Percentiles rank a stretch among this genome's conserved stretches.
These are phyloP conservation scores for Corapipo altera DNA, from an alignment of 2,113 vertebrate genomes.

Conservation along the genomic window DNA sequence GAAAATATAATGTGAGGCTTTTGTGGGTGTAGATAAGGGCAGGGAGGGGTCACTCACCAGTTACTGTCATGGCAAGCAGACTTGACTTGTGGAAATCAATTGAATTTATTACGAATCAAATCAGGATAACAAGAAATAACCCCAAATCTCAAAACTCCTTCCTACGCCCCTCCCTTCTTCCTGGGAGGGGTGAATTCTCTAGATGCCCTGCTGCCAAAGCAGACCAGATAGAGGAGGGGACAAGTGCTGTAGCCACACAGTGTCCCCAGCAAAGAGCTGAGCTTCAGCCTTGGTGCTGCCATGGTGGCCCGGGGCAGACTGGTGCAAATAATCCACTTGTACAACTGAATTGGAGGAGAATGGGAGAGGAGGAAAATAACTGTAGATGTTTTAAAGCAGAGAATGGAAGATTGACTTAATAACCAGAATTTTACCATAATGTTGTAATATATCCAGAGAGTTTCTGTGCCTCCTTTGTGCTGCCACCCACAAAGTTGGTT, in stretches of 20 bases:
- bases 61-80: not conserved
- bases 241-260: not conserved
- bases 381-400: not conserved
- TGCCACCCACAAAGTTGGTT: conserved; percentile 54
- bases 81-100: not conserved
- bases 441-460: conserved; percentile 25
- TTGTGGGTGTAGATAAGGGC: not conserved
- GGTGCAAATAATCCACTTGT: not conserved
- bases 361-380: not conserved
- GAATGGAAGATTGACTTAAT: conserved; percentile 16
- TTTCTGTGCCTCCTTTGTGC: conserved; percentile 1
- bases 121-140: not conserved
- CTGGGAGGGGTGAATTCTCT: no score
- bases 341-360: not conserved
- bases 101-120: not conserved
- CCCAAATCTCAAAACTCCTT: not conserved
- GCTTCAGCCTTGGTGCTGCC: not conserved
- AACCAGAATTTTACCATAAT: not conserved
- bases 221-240: not conserved
- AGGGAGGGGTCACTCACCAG: not conserved
- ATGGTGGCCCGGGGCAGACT: not conserved
- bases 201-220: not conserved
- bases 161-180: not conserved
- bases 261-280: not conserved
- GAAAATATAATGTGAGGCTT: not conserved